phyloP scores from a whole-genome alignment of 2,113 vertebrate genomes.

The Caracal caracal region DNA sequence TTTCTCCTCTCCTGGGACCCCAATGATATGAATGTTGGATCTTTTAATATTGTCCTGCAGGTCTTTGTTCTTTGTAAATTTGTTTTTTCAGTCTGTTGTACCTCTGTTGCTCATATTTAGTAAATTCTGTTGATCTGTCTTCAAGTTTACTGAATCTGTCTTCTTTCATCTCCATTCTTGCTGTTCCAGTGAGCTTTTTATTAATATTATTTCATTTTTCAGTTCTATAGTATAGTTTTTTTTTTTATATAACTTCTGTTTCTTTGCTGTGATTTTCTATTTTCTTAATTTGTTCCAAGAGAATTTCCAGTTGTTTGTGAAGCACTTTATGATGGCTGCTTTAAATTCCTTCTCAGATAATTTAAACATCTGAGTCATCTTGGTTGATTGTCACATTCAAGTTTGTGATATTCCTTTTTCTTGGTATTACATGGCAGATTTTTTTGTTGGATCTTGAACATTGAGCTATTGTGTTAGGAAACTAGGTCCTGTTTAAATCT shows the following conservation, averaged over 20 bases:
- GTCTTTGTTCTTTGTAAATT: background rate
- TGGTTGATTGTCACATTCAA: background rate
- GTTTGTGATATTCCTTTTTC: constrained; percentile 13
- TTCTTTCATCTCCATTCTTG: background rate
- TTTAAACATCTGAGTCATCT: constrained; percentile 19
- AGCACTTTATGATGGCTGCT: background rate
- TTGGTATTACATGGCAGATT: background rate
- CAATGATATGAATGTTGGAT: background rate
- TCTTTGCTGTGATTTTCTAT: background rate
- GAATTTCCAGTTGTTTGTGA: background rate
- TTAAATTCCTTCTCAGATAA: constrained; percentile 33
- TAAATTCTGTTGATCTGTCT: background rate
- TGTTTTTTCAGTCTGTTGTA: background rate
- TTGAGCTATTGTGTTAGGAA: constrained; percentile 8
- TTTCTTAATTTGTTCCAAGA: constrained; percentile 16
- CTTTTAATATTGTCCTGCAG: background rate
- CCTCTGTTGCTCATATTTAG: background rate
- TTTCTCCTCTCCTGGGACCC: background rate
- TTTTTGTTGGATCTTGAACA: background rate
- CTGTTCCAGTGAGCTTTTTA: background rate
- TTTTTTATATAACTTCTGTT: constrained; percentile 26
- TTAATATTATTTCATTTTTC: background rate
- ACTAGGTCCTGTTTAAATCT: background rate
- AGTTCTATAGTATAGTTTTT: background rate
- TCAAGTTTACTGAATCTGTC: background rate